These are phyloP conservation scores for Nymphalis io DNA, from an alignment of 1,140 invertebrate genomes.

Conservation along the genomic window DNA sequence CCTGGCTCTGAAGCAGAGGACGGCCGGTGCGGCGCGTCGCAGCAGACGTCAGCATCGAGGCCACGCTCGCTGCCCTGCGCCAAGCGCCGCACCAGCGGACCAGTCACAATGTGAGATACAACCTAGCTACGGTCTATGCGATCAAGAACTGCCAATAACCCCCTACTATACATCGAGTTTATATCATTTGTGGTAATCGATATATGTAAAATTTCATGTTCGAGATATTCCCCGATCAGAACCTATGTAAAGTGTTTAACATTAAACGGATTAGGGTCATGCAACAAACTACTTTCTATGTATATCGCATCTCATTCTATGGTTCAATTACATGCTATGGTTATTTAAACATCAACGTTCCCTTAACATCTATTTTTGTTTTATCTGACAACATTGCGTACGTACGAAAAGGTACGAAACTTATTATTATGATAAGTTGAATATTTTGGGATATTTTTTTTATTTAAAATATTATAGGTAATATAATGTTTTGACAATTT, in stretches of 20 bases:
- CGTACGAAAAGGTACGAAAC: too few relatives aligned
- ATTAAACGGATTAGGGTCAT: constrained; percentile 50
- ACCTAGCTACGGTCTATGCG: constrained; percentile 74
- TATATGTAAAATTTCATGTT: constrained; percentile 5
- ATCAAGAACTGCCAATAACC: constrained; percentile 55
- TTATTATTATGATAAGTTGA: too few relatives aligned
- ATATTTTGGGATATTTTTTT: not conserved
- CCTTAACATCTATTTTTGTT: constrained; percentile 21
- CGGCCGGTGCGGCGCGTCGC: constrained; percentile 79
- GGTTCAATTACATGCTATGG: constrained; percentile 33
- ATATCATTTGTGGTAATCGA: not conserved
- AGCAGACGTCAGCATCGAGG: constrained; percentile 83
- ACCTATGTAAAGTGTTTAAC: constrained; percentile 42
- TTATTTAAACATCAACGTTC: constrained; percentile 23
- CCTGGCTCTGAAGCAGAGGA: constrained; percentile 73
- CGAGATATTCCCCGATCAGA: constrained; percentile 35
- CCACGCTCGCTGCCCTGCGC: constrained; percentile 84
- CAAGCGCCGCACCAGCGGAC: constrained; percentile 81
- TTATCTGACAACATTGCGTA: constrained; percentile 23
- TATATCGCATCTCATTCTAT: constrained; percentile 41
- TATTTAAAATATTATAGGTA: not conserved
- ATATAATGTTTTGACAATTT: constrained; percentile 9
- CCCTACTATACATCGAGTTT: constrained; percentile 8
- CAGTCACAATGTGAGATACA: constrained; percentile 78
- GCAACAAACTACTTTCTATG: constrained; percentile 54